Percentiles rank a stretch among this genome's conserved stretches.
Conservation (phyloP, 2,888 invertebrate species). For the Drosophila mercatorum region DNA sequence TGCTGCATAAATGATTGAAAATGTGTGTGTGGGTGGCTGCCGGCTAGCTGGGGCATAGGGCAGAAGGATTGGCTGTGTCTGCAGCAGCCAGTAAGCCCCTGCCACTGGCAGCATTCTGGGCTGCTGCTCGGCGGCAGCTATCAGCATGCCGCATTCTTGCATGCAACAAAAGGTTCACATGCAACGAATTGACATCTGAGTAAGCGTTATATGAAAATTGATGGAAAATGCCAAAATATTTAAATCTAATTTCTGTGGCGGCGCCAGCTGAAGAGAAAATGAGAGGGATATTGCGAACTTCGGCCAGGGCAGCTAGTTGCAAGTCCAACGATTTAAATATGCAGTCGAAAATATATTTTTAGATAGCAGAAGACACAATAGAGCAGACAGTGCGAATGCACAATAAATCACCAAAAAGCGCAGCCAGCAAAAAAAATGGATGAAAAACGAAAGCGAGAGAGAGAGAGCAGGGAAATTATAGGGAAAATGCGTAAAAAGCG, state of each 20-base stretch:
- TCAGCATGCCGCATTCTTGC: slow-evolving; percentile 58
- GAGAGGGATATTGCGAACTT: background rate
- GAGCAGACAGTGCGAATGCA: slow-evolving; percentile 50
- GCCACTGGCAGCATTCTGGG: slow-evolving; percentile 29
- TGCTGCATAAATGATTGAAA: slow-evolving; percentile 75
- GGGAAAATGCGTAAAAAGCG: slow-evolving; percentile 6
- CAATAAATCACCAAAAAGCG: slow-evolving; percentile 62
- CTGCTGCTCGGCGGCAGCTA: slow-evolving; percentile 40
- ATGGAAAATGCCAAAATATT: slow-evolving; percentile 79
- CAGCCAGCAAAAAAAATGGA: slow-evolving; percentile 35
- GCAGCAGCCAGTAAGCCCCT: slow-evolving; percentile 36
- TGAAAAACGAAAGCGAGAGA: slow-evolving; percentile 17
- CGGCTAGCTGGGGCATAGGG: background rate
- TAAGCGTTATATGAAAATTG: slow-evolving; percentile 69
- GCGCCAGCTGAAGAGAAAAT: background rate
- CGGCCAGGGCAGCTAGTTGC: slow-evolving; percentile 10
- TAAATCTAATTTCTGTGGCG: slow-evolving; percentile 70
- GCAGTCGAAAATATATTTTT: slow-evolving; percentile 68
- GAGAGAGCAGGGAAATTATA: slow-evolving; percentile 15
- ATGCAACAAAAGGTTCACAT: slow-evolving; percentile 59
- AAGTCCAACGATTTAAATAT: slow-evolving; percentile 64
- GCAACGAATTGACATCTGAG: slow-evolving; percentile 25
- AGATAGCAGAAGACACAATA: slow-evolving; percentile 55
- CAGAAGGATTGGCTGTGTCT: slow-evolving; percentile 13
- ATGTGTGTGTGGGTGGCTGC: slow-evolving; percentile 36